Base-by-base conservation (phyloP, 2,113 vertebrate species). In the Etia nguti region DNA sequence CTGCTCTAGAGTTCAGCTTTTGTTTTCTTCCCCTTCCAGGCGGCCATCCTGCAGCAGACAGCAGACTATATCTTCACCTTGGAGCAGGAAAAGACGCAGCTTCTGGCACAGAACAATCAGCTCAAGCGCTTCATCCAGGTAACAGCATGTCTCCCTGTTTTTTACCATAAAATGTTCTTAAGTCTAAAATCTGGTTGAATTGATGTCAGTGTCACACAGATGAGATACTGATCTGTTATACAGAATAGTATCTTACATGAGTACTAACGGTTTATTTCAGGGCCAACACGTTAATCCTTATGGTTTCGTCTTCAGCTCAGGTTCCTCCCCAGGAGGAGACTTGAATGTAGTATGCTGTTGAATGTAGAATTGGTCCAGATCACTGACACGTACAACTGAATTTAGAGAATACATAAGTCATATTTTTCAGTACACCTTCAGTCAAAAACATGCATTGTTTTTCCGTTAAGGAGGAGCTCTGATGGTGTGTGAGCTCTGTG, bases 61-160 rank as follows among this genome's bases (percentile, higher is more conserved):
- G 96, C 99, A 0, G 99, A 99, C 86, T 99, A 99, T 95, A 99
- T 99, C 93, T 99, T 99, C 89, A 97, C 98, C 50, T 90, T 99
- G 95, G 99, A 99, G 93, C 99, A 99, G 95, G 99, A 99, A 90
- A 99, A 99, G 96, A 99, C 99, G 1, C 95, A 98, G 85, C 97
- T 99, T 46, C 94, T 99, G 88, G 98, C 99, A 93, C 99, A 99
- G 94, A 99, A 99, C 94, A 98, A 97, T 8, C 99, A 99, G 94
- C 98, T 99, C 85, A 99, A 99, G 94, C 97, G 98, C 81, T 99
- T 99, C 90, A 98, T 99, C 93, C 98, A 99, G 98, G 99, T 99
- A 91, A 89, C 22, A 3, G 3, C 15, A 11, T 11, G 12, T 15
- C 13, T 6, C 18, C 10, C 11, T 41, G 12, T 16, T 20, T 34